Percentiles rank a stretch among this genome's conserved stretches.
These are phyloP conservation scores for Odontothrips loti DNA, from an alignment of 2,888 invertebrate genomes.

Conservation along the genomic window DNA sequence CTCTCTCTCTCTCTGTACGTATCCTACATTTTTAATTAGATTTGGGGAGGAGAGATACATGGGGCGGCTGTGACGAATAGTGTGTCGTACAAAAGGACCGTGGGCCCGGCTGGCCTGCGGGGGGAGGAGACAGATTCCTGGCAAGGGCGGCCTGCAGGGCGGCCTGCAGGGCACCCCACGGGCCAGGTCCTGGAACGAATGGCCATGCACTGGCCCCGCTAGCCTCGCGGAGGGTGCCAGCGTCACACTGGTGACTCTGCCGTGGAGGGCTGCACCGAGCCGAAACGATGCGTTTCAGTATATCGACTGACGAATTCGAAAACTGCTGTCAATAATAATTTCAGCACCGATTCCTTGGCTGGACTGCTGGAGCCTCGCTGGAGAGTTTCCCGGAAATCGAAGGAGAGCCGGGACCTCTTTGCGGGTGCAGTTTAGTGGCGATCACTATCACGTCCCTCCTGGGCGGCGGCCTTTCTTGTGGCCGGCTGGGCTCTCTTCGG, in stretches of 20 bases:
- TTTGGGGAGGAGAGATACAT: slow-evolving; percentile 18
- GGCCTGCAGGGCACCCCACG: no score
- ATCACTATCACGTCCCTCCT: background rate
- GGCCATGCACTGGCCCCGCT: background rate
- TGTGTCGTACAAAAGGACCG: background rate
- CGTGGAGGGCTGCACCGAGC: no score
- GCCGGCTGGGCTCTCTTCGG: background rate
- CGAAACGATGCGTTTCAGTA: no score
- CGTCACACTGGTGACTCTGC: no score
- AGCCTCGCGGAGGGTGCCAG: background rate
- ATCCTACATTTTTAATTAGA: slow-evolving; percentile 23
- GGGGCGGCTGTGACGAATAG: slow-evolving; percentile 21
- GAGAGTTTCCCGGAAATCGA: no score
- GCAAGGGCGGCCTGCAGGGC: background rate
- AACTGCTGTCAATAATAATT: no score
- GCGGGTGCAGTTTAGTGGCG: background rate
- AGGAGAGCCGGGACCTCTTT: no score
- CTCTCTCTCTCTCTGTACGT: background rate
- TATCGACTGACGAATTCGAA: no score
- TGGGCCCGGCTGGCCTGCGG: background rate
- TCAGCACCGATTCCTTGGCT: no score
- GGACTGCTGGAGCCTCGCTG: no score
- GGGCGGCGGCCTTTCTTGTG: background rate
- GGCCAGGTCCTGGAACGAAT: slow-evolving; percentile 6
- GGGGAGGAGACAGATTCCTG: background rate